Evolutionary conservation across 2,888 invertebrate genomes (phyloP), one percentile per base, ranked within the genome.

Genomic region (Neoitamus cyanurus): DNA sequence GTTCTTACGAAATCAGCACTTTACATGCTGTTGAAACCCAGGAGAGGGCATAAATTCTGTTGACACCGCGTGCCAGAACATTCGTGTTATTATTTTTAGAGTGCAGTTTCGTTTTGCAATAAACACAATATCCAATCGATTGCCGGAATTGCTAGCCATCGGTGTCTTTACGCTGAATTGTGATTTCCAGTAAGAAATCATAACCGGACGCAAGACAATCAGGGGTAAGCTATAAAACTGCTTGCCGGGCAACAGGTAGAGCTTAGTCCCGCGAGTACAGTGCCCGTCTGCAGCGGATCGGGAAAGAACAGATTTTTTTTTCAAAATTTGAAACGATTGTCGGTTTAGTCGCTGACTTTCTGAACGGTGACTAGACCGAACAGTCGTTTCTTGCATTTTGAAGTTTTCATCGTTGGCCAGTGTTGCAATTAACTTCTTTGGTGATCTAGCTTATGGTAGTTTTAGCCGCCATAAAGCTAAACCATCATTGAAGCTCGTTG

Each of bases 401-500:
- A 88, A 88, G 88, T 87, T 36, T 36, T 31, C 46, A 75, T 73
- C 37, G 5, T 42, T 42, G 6, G 1, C 11, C 25, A 37, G 48
- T 15, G 87, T 87, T 87, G 87, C 88, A 88, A 88, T 88, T 88
- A 88, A 88, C 88, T 89, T 88, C 90, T 90, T 90, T 90, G 90
- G 90, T 90, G 90, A 88, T 89, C 88, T 90, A 89, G 87, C 89
- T 90, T 90, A 89, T 90, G 90, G 89, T 89, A 84, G 85, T 85
- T 84, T 85, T 84, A 85, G 87, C 87, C 6, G 88, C 90, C 91
- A 91, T 92, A 91, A 92, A 92, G 92, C 92, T 92, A 90, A 90
- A 90, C 89, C 88, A 89, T 89, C 89, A 88, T 87, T 88, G 88
- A 88, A 88, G 88, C 88, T 88, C 88, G 88, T 88, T 88, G 87